Conservation (phyloP, 53 echinoderm and acorn worm species). For the Echinarachnius parma region DNA sequence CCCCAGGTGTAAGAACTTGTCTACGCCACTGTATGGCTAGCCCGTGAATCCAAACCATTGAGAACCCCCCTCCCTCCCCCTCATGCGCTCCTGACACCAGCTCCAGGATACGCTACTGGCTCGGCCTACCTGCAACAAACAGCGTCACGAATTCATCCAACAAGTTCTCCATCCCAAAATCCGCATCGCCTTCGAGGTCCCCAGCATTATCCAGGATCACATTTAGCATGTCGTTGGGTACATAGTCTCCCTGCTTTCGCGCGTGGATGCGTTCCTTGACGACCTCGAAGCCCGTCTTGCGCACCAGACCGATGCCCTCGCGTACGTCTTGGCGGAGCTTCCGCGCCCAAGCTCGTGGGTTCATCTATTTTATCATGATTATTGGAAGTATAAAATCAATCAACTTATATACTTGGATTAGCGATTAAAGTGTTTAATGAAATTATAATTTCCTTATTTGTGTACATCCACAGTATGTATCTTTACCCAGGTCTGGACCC, state of each 20-base stretch:
- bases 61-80: background rate
- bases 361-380: background rate
- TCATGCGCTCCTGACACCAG: background rate
- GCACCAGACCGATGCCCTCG: slow-evolving; percentile 34
- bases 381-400: too few species aligned
- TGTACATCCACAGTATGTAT: too few species aligned
- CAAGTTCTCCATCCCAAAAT: slow-evolving; percentile 58
- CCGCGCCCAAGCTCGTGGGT: background rate
- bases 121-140: slow-evolving; percentile 54
- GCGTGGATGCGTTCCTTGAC: slow-evolving; percentile 53
- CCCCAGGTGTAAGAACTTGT: too few species aligned
- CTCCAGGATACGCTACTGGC: background rate
- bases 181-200: slow-evolving; percentile 50
- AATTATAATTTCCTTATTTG: background rate
- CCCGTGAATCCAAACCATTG: background rate
- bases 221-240: slow-evolving; percentile 54
- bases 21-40: too few species aligned
- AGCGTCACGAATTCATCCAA: slow-evolving; percentile 61
- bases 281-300: slow-evolving; percentile 42
- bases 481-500: too few species aligned
- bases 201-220: slow-evolving; percentile 52
- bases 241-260: slow-evolving; percentile 56
- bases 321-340: slow-evolving; percentile 28
- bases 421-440: background rate
- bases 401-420: background rate